These are phyloP conservation scores for Eristalis tenax DNA, from an alignment of 2,888 invertebrate genomes.

Conservation along the genomic window DNA sequence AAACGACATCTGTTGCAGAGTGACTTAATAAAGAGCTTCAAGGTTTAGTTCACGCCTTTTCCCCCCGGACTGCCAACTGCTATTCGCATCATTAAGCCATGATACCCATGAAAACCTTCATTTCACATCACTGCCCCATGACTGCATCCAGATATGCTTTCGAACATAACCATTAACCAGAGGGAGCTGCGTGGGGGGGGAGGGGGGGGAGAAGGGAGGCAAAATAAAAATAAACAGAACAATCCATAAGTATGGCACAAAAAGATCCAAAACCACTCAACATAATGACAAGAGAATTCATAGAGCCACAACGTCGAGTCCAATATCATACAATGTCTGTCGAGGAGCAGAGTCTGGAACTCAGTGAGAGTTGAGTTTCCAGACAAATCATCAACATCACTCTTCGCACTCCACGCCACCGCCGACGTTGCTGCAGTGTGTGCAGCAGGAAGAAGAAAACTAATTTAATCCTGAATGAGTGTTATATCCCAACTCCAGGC, in stretches of 20 bases:
- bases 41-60: not conserved
- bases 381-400: conserved; percentile 45
- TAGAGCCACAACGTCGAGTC: conserved; percentile 10
- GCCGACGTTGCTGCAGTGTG: conserved; percentile 1
- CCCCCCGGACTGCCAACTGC: not conserved
- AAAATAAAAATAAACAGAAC: conserved; percentile 53
- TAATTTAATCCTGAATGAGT: conserved; percentile 72
- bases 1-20: not conserved
- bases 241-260: conserved; percentile 25
- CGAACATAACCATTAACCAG: conserved; percentile 56
- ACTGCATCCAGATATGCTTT: conserved; percentile 3
- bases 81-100: conserved; percentile 9
- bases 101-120: conserved; percentile 1
- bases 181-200: not conserved
- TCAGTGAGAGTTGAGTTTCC: conserved; percentile 12
- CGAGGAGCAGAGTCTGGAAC: conserved; percentile 27
- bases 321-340: conserved; percentile 37
- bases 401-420: conserved; percentile 1
- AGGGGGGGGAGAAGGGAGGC: too few relatives aligned
- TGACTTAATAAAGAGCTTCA: not conserved
- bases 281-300: conserved; percentile 62
- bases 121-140: conserved; percentile 6
- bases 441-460: conserved; percentile 51
- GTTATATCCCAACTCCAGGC: conserved; percentile 54
- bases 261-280: conserved; percentile 59